Evolutionary conservation across 2,113 vertebrate genomes (phyloP), one percentile per base, ranked within the genome.

Genomic region (Oxyruncus cristatus): DNA sequence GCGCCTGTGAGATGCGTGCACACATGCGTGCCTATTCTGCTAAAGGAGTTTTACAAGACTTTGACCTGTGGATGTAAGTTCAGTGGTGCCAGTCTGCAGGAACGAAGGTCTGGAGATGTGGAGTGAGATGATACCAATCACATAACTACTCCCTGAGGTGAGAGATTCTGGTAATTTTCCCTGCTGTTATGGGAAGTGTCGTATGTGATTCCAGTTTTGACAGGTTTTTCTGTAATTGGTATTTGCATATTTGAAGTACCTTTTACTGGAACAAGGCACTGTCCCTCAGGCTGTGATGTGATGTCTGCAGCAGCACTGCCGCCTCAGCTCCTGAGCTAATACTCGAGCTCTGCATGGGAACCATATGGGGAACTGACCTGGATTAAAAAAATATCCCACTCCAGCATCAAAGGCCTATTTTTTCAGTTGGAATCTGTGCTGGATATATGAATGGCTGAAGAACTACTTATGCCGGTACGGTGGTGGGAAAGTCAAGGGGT

Each of bases 101-200:
- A 79, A 68, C 0, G 1, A 67, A 52, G 35, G 59, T 53, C 86
- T 88, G 68, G 79, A 88, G 59, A 9, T 20, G 55, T 24, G 26
- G 42, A 33, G 23, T 39, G 8, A 0, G 0, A 42, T 81, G 89
- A 59, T 39, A 77, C 46, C 4, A 2, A 50, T 30, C 1, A 0
- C 59, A 14, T 39, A 63, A 77, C 61, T 83, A 5, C 27, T 20
- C 83, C 86, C 46, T 74, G 42, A 59, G 55, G 78, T 47, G 59
- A 86, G 68, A 86, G 24, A 84, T 92, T 92, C 86, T 76, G 28
- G 80, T 47, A 81, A 78, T 81, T 67, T 93, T 71, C 72, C 32
- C 15, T 71, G 68, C 72, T 84, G 9, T 89, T 92, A 58, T 15
- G 61, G 83, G 76, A 96, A 95, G 63, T 1, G 3, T 44, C 3